Evolutionary conservation across 2,797 vertebrate genomes (phyloP).

Genomic region (Apogon hyalosoma): DNA sequence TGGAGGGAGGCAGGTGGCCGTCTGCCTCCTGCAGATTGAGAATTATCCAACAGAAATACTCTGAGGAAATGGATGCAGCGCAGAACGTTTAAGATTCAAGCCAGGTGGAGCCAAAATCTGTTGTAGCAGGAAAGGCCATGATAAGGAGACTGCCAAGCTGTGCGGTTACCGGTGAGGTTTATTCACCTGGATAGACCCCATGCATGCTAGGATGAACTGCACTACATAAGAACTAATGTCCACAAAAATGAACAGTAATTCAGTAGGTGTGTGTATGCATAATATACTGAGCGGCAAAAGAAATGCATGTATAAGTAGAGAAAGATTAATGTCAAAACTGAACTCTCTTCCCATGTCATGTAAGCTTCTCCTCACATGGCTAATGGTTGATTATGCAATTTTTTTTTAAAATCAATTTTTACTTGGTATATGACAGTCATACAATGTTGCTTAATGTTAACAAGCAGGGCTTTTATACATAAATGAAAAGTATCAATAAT

Average conservation of each 20-base stretch:
- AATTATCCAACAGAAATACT: conserved; percentile 74
- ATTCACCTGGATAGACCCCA: neutral
- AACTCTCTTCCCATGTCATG: too few relatives aligned
- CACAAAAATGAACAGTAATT: neutral
- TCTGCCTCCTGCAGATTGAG: conserved; percentile 50
- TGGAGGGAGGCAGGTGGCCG: conserved; percentile 50
- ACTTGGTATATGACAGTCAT: too few relatives aligned
- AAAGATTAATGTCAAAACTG: too few relatives aligned
- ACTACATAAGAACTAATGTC: neutral
- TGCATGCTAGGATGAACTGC: neutral
- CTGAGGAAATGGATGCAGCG: conserved; percentile 7
- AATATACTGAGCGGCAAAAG: too few relatives aligned
- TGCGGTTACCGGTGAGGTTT: conserved; percentile 14
- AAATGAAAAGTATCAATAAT: too few relatives aligned
- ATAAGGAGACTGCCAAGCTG: conserved; percentile 7
- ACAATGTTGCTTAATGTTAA: too few relatives aligned
- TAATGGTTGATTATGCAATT: too few relatives aligned
- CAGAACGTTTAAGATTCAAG: conserved; percentile 38
- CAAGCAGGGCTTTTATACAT: too few relatives aligned
- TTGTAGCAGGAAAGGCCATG: conserved; percentile 4
- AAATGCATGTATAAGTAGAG: too few relatives aligned
- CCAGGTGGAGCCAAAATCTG: conserved; percentile 48
- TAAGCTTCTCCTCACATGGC: too few relatives aligned
- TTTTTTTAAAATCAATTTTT: too few relatives aligned
- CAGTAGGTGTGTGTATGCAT: too few relatives aligned